Evolutionary conservation across 2,888 invertebrate species (phyloP).

Genomic region (Lasioglossum morio): DNA sequence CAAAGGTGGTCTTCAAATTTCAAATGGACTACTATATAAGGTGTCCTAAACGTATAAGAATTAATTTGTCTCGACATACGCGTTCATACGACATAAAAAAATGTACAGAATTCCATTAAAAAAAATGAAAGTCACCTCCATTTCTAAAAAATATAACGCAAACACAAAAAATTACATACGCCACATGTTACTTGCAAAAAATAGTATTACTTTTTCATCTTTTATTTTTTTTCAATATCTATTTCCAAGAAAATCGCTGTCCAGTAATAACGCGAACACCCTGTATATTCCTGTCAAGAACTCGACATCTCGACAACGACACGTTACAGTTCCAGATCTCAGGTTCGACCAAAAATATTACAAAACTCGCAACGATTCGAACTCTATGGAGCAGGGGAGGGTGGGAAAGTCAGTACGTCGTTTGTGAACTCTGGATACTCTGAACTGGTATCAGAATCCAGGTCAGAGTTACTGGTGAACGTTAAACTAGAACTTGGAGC

Average conservation of each 20-base stretch:
- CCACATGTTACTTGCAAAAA: not conserved
- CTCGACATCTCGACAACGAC: conserved; percentile 6
- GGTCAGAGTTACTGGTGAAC: conserved; percentile 83
- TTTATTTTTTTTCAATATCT: too few relatives aligned
- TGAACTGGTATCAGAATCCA: conserved; percentile 82
- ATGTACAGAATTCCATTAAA: not conserved
- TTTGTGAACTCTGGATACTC: conserved; percentile 84
- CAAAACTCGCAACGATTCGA: not conserved
- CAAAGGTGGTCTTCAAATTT: not conserved
- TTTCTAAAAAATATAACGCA: not conserved
- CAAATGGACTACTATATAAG: not conserved
- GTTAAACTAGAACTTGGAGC: conserved; percentile 83
- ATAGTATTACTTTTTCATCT: not conserved
- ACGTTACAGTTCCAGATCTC: conserved; percentile 10
- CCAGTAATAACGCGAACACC: not conserved
- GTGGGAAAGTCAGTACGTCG: conserved; percentile 82
- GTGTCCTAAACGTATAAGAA: not conserved
- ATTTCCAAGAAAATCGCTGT: not conserved
- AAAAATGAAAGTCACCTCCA: not conserved
- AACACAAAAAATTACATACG: not conserved
- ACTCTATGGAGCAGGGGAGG: conserved; percentile 82
- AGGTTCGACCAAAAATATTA: not conserved
- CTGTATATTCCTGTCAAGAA: conserved; percentile 11
- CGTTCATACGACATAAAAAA: not conserved
- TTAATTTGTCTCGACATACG: not conserved